Evolutionary conservation across 1,140 invertebrate species (phyloP), one percentile per base, ranked within the genome.

Genomic region (Stratiolaelaps scimitus): DNA sequence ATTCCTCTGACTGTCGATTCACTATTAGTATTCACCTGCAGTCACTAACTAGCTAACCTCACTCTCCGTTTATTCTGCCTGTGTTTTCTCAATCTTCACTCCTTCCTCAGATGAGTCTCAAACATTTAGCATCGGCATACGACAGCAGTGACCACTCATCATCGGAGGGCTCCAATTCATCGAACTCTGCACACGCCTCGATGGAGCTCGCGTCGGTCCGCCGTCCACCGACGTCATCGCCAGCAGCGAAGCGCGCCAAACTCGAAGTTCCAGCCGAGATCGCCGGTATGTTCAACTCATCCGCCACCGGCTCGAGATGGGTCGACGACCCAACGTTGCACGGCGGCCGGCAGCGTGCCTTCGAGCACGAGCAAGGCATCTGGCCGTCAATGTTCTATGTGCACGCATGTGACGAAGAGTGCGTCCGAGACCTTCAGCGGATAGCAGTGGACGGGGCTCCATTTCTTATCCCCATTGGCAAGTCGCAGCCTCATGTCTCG

Each of bases 361-460:
- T 74, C 69, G 65, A 69, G 17, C 73, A 74, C 67, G 44, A 71
- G 53, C 69, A 71, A 45, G 73, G 73, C 26, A 73, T 72, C 68
- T 74, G 73, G 73, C 72, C 73, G 34, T 72, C 73, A 23, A 68
- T 70, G 56, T 66, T 74, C 13, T 70, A 65, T 64, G 69, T 74
- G 46, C 44, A 70, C 44, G 28, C 64, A 43, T 68, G 70, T 68
- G 67, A 69, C 45, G 68, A 72, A 15, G 53, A 60, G 23, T 60
- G 34, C 53, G 26, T 60, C 4, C 13, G 26, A 26, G 53, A 60
- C 0, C 26, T 60, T 4, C 53, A 60, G 34, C 26, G 26, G 10
- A 60, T 60, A 26, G 53, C 53, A 2, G 26, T 15, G 26, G 53
- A 1, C 13, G 23, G 15, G 26, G 53, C 23, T 15, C 53, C 53